phyloP scores from a whole-genome alignment of 2,797 vertebrate genomes.

The Acestrorhynchus altus region DNA sequence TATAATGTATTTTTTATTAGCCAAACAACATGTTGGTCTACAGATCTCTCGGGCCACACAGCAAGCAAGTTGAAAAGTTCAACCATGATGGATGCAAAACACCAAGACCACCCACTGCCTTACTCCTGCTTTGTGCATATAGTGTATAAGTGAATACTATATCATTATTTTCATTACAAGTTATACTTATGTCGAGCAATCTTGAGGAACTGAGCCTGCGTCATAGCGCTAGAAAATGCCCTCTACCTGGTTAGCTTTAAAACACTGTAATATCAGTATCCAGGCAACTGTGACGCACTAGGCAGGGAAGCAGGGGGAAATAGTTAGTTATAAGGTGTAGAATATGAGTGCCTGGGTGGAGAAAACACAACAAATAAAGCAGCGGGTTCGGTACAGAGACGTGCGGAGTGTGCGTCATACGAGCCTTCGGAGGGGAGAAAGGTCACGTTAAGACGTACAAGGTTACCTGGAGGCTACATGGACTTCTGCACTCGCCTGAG shows the following conservation, averaged over 20 bases:
- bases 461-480: not conserved
- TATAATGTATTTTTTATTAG: too few species aligned
- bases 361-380: conserved; percentile 29
- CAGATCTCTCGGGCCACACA: too few species aligned
- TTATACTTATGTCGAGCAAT: not conserved
- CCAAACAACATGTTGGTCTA: too few species aligned
- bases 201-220: conserved; percentile 20
- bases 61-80: not conserved
- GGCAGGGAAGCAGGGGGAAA: not conserved
- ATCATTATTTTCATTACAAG: conserved; percentile 26
- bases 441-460: conserved; percentile 22
- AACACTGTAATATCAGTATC: conserved; percentile 21
- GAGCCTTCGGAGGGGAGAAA: conserved; percentile 30
- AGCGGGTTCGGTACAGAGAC: conserved; percentile 17
- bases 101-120: not conserved
- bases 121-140: not conserved
- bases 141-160: not conserved
- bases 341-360: conserved; percentile 12
- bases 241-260: conserved; percentile 13
- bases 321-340: conserved; percentile 32
- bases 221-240: conserved; percentile 2
- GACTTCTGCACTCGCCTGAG: conserved; percentile 5
- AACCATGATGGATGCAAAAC: not conserved
- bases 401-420: conserved; percentile 37
- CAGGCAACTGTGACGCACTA: conserved; percentile 34